Evolutionary conservation across 2,888 invertebrate species (phyloP).

Genomic region (Synergus umbraculus): DNA sequence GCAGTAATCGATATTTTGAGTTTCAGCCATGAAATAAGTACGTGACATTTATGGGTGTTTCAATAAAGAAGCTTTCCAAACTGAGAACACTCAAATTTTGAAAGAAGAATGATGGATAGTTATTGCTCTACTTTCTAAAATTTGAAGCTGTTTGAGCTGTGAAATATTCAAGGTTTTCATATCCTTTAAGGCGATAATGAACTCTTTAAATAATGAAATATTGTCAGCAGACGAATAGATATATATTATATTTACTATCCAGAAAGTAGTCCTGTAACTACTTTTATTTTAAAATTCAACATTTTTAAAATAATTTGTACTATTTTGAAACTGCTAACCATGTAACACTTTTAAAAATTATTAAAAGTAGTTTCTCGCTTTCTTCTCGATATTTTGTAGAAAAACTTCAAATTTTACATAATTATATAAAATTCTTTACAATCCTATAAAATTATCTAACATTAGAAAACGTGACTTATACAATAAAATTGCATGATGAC

Average conservation of each 20-base stretch:
- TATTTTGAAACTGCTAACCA: no score
- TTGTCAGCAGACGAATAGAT: background rate
- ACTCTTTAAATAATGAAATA: background rate
- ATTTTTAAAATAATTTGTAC: no score
- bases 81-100: background rate
- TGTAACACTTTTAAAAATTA: no score
- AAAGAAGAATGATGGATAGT: background rate
- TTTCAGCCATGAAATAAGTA: background rate
- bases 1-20: conserved; percentile 16
- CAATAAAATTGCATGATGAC: no score
- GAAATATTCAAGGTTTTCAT: background rate
- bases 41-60: background rate
- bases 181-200: background rate
- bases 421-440: no score
- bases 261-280: background rate
- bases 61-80: background rate
- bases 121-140: background rate
- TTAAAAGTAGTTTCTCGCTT: no score
- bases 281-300: background rate
- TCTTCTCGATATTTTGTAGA: no score
- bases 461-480: no score
- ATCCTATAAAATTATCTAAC: no score
- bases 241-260: background rate
- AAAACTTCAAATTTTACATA: no score
- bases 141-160: background rate